These are phyloP conservation scores for Homarus americanus DNA, from an alignment of 1,140 invertebrate species.

Conservation along the genomic window DNA sequence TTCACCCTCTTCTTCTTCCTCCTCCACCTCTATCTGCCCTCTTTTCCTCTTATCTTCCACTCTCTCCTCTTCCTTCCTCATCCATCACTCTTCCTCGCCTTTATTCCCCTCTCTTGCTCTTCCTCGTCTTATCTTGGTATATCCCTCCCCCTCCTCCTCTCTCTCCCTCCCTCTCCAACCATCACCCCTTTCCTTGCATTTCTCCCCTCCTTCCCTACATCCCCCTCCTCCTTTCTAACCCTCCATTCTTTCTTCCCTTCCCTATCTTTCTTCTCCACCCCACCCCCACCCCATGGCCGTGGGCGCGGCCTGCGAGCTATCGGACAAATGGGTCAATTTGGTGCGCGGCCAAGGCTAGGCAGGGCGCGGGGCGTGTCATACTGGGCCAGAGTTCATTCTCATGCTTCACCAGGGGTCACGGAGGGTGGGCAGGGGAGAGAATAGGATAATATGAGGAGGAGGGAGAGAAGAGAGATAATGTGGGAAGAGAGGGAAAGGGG, in stretches of 20 bases:
- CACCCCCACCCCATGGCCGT: neutral
- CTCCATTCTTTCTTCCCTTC: neutral
- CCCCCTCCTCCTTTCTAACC: neutral
- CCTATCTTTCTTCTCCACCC: neutral
- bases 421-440: neutral
- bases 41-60: neutral
- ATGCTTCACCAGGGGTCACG: neutral
- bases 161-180: neutral
- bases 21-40: neutral
- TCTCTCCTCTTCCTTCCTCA: neutral
- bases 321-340: conserved; percentile 60
- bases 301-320: conserved; percentile 20
- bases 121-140: no score
- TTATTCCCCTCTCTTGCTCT: no score
- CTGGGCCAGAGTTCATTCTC: conserved; percentile 27
- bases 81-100: neutral
- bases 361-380: neutral
- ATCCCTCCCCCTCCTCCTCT: neutral
- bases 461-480: neutral
- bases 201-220: neutral
- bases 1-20: neutral
- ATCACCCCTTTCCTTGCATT: neutral
- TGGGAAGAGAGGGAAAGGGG: neutral
- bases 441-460: neutral
- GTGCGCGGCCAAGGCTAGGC: conserved; percentile 28